Conservation (phyloP, 2,113 vertebrate genomes). For the Okapia johnstoni region DNA sequence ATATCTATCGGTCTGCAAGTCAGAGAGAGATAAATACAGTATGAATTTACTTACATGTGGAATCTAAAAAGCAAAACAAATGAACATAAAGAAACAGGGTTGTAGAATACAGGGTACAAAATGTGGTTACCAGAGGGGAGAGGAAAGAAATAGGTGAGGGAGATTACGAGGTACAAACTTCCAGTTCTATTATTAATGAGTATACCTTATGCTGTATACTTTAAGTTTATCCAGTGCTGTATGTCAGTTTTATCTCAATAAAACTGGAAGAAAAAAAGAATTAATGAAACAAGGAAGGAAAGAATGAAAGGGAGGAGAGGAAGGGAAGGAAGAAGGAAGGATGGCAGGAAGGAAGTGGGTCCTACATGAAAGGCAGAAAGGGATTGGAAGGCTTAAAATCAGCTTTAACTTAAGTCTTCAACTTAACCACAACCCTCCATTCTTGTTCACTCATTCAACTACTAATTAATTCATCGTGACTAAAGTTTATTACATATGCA, state of each 20-base stretch:
- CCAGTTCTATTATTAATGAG: background rate
- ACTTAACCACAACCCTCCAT: background rate
- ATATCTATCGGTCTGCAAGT: background rate
- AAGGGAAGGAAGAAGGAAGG: background rate
- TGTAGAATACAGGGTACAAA: background rate
- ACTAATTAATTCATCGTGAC: background rate
- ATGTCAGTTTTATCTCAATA: background rate
- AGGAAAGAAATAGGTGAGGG: background rate
- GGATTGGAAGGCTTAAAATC: background rate
- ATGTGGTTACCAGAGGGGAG: background rate
- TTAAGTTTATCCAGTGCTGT: background rate
- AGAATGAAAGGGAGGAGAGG: background rate
- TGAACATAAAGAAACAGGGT: background rate
- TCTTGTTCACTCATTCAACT: background rate
- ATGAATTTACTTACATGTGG: background rate
- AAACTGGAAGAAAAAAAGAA: background rate
- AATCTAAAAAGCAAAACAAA: background rate
- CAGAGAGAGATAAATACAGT: background rate
- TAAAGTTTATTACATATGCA: background rate
- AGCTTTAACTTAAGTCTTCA: background rate
- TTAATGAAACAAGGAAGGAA: background rate
- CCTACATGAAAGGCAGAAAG: background rate
- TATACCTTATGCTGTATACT: background rate
- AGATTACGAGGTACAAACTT: background rate
- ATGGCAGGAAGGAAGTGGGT: background rate